Evolutionary conservation across 2,113 vertebrate species (phyloP).

Genomic region (Brachypteracias leptosomus): DNA sequence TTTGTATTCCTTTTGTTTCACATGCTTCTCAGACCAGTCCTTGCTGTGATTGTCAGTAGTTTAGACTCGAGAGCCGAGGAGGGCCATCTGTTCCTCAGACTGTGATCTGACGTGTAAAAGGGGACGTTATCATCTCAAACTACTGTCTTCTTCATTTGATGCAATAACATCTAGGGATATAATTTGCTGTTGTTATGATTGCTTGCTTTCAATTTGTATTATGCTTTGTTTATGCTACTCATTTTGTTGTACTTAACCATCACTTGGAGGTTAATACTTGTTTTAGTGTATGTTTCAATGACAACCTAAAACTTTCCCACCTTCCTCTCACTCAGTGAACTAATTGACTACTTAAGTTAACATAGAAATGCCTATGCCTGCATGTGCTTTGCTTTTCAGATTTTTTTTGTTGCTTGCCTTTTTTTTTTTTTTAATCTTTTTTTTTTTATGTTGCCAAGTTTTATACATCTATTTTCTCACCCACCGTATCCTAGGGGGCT

Average conservation of each 20-base stretch:
- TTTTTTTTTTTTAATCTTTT: constrained; percentile 68
- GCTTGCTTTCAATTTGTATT: constrained; percentile 19
- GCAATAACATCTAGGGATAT: neutral
- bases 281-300: neutral
- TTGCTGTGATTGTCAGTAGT: neutral
- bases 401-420: constrained; percentile 84
- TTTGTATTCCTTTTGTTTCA: constrained; percentile 2
- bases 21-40: neutral
- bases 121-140: neutral
- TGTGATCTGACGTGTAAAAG: neutral
- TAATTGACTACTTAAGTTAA: constrained; percentile 60
- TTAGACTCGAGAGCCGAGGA: neutral
- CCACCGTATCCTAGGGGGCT: constrained; percentile 87
- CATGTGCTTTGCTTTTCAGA: constrained; percentile 79
- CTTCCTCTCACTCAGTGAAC: constrained; percentile 36
- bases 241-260: neutral
- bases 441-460: constrained; percentile 85
- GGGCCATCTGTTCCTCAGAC: neutral
- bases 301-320: constrained; percentile 26
- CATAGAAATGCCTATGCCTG: constrained; percentile 64
- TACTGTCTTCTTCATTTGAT: neutral
- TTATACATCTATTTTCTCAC: constrained; percentile 92
- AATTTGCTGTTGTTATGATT: neutral
- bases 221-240: neutral
- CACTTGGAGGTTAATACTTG: neutral